Conservation (phyloP, 2,888 invertebrate genomes). For the Lypha dubia region DNA sequence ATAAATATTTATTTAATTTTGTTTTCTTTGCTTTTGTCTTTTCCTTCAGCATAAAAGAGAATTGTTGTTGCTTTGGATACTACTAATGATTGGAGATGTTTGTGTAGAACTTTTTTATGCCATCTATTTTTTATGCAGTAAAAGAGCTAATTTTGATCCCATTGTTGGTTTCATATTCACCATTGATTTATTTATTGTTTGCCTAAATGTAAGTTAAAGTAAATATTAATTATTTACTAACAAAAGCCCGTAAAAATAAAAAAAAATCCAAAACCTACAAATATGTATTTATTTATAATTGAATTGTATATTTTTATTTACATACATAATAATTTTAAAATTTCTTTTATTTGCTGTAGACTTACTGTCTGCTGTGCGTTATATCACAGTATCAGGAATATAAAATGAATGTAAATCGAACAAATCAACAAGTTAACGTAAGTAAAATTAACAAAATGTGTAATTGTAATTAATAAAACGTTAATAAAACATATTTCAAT, state of each 20-base stretch:
- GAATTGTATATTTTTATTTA: neutral
- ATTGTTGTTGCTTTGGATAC: slow-evolving; percentile 61
- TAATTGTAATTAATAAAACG: slow-evolving; percentile 1
- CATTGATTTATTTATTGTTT: slow-evolving; percentile 65
- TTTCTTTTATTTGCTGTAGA: slow-evolving; percentile 54
- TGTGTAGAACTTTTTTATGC: slow-evolving; percentile 57
- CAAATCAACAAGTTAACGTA: slow-evolving; percentile 61
- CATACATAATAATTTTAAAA: neutral
- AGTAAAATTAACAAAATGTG: slow-evolving; percentile 19
- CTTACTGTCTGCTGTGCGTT: slow-evolving; percentile 73
- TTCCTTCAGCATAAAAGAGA: slow-evolving; percentile 59
- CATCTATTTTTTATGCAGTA: slow-evolving; percentile 56
- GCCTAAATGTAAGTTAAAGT: slow-evolving; percentile 64
- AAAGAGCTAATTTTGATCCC: slow-evolving; percentile 63
- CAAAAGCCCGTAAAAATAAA: slow-evolving; percentile 1
- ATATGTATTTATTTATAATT: slow-evolving; percentile 14
- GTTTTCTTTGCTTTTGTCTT: neutral
- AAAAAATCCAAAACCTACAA: neutral
- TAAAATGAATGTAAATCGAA: slow-evolving; percentile 47
- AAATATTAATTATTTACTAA: slow-evolving; percentile 19
- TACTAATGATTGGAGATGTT: slow-evolving; percentile 60
- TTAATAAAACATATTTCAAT: neutral
- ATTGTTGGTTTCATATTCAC: slow-evolving; percentile 69
- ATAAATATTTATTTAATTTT: slow-evolving; percentile 1
- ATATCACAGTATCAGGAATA: slow-evolving; percentile 73